These are phyloP conservation scores for Lerema accius DNA, from an alignment of 1,140 invertebrate genomes.

Conservation along the genomic window DNA sequence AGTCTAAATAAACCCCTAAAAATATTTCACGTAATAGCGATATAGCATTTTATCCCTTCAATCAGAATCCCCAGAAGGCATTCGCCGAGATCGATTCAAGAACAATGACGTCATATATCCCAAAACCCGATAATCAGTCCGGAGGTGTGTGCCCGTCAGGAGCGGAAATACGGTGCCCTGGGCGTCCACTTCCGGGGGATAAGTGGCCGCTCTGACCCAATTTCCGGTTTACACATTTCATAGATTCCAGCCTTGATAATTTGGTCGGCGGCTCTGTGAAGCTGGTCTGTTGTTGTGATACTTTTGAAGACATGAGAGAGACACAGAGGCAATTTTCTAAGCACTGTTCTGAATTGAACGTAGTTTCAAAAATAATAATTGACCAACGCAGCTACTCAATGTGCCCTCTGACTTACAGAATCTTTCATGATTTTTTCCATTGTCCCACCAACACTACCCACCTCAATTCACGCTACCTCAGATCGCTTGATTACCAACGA, in stretches of 20 bases:
- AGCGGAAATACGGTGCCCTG: conserved; percentile 63
- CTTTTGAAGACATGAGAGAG: too few species aligned
- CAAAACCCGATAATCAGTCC: conserved; percentile 39
- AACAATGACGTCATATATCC: conserved; percentile 29
- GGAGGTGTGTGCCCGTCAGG: conserved; percentile 59
- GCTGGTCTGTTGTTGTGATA: neutral
- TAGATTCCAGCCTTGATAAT: conserved; percentile 61
- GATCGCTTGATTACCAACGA: too few species aligned
- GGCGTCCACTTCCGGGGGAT: conserved; percentile 66
- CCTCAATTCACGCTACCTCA: neutral
- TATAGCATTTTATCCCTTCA: too few species aligned
- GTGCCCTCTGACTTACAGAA: too few species aligned
- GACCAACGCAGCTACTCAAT: too few species aligned
- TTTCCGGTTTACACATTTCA: conserved; percentile 71
- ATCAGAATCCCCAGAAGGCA: neutral
- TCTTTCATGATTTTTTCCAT: too few species aligned
- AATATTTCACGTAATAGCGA: too few species aligned
- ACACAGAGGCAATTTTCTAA: too few species aligned
- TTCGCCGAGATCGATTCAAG: neutral
- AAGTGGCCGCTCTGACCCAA: conserved; percentile 68
- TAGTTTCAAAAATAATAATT: too few species aligned
- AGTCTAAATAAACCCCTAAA: too few species aligned
- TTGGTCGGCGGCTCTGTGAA: conserved; percentile 34
- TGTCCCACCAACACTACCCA: too few species aligned
- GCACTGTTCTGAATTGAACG: too few species aligned